Base-by-base conservation (phyloP, 2,113 vertebrate genomes). In the Amblyopsis rosae region DNA sequence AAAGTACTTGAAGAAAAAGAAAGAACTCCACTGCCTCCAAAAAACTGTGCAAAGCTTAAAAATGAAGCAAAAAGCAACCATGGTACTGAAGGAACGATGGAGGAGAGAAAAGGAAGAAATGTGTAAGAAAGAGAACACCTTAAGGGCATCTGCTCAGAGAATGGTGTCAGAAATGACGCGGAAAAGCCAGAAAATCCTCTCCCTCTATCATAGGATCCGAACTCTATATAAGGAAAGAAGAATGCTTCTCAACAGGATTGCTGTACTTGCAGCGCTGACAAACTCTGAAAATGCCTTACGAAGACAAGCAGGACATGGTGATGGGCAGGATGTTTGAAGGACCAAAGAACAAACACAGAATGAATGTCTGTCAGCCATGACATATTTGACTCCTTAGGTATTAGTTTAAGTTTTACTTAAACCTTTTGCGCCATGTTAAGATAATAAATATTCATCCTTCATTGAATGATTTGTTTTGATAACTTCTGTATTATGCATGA, bases 251-350 rank as follows among this genome's bases (percentile, higher is more conserved):
- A 62, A 59, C 53, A 3, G 19, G 60, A 62, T 61, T 72, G 66
- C 62, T 50, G 59, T 67, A 50, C 76, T 73, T 79, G 46, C 5
- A 75, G 63, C 67, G 58, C 64, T 67, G 70, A 69, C 72, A 66
- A 54, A 54, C 51, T 54, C 51, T 16, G 15, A 15, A 12, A 3
- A 12, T 51, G 3, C 3, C 49, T 55, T 26, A 11, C 46, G 16
- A 55, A 61, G 50, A 26, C 26, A 26, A 16, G 19, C 15, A 17
- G 11, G 62, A 45, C 32, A 19, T 8, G 54, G 35, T 33, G 55
- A 65, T 12, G 46, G 33, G 35, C 11, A 19, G 56, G 56, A 32
- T 26, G 26, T 4, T 58, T 11, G 56, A 4, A 33, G 56, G 12
- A 50, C 15, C 13, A 9, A 15, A 10, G 54, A 56, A 19, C 61